phyloP scores from a whole-genome alignment of 2,888 invertebrate genomes.

The Entomobrya multifasciata region DNA sequence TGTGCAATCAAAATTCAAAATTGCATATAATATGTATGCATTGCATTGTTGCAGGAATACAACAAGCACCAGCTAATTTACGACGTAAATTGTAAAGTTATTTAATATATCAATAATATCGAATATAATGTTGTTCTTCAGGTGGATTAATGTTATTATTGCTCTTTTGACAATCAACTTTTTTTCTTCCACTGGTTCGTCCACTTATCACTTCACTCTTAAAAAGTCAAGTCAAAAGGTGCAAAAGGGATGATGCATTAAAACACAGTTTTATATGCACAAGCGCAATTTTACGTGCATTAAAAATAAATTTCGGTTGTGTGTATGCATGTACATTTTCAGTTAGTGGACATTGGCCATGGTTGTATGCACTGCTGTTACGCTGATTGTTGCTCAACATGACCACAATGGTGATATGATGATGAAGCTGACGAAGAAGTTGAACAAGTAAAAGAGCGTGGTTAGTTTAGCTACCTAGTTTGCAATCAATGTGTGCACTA shows the following conservation, averaged over 20 bases:
- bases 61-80: conserved; percentile 32
- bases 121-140: background rate
- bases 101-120: conserved; percentile 31
- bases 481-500: conserved; percentile 6
- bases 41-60: conserved; percentile 8
- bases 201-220: conserved; percentile 63
- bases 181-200: conserved; percentile 56
- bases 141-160: conserved; percentile 65
- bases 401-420: conserved; percentile 32
- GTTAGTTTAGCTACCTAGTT: background rate
- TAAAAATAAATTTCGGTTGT: background rate
- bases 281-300: background rate
- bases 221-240: conserved; percentile 32
- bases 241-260: conserved; percentile 18
- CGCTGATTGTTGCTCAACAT: conserved; percentile 49
- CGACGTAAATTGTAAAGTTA: conserved; percentile 45
- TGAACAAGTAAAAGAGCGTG: conserved; percentile 46
- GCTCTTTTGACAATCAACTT: conserved; percentile 66
- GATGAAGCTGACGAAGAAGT: conserved; percentile 27
- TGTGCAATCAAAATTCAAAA: background rate
- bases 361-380: too few species aligned
- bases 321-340: background rate
- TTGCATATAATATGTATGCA: too few species aligned
- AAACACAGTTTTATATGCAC: conserved; percentile 30
- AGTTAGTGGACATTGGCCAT: background rate